Evolutionary conservation across 92 coral and sea anemone species (phyloP), one percentile per base, ranked within the genome.

Genomic region (Parazoanthus swiftii): DNA sequence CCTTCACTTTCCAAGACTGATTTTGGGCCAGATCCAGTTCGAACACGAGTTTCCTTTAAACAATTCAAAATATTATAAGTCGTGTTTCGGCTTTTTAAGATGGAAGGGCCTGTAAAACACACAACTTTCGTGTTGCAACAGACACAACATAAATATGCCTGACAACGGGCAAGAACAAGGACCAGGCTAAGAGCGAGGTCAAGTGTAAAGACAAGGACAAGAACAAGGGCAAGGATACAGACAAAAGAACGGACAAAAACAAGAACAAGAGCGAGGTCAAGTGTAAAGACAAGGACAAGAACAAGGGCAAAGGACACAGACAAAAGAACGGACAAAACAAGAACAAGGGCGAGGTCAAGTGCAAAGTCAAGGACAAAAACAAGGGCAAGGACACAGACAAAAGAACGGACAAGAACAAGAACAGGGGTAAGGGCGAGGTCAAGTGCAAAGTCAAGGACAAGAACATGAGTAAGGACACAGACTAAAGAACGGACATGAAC

Each of bases 11-110:
- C 97, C 97, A 94, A 5, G 97, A 89, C 78, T 94, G 95, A 88
- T 94, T 94, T 72, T 94, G 95, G 11, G 97, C 91, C 65, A 94
- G 89, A 80, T 94, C 97, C 78, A 92, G 91, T 86, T 94, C 97
- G 79, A 94, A 94, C 23, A 91, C 90, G 3, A 94, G 95, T 91
- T 94, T 94, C 90, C 97, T 94, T 76, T 68, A 81, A 63, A 88
- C 21, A 26, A 73, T 29, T 29, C 38, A 36, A 73, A 73, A 73
- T 4, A 26, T 73, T 73, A 1, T 0, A 72, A 72, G 8, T 4
- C 21, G 76, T 72, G 36, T 54, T 51, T n/a, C 21, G 25, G 11
- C 42, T 36, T 10, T 23, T n/a, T 21, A 5, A 63, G n/a, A 21
- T 63, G 6, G 5, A 20, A 63, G 26, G 70, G 70, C 26, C 26